Evolutionary conservation across 1,140 invertebrate genomes (phyloP).

Genomic region (Musca domestica): DNA sequence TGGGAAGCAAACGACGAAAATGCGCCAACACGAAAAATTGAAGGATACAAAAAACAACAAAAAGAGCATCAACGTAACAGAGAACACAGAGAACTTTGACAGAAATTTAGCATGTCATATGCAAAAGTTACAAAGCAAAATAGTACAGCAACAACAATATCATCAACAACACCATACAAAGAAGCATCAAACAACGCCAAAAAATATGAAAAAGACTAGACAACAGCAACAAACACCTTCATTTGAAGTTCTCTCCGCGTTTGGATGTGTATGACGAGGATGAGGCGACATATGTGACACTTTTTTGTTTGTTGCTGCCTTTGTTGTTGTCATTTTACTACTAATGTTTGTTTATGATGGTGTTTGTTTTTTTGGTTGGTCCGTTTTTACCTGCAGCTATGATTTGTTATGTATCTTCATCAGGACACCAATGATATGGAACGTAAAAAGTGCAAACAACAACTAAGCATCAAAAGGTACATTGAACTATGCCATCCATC

Average conservation of each 20-base stretch:
- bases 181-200: too few relatives aligned
- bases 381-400: constrained; percentile 6
- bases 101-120: constrained; percentile 20
- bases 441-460: too few relatives aligned
- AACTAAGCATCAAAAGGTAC: constrained; percentile 3
- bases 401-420: constrained; percentile 13
- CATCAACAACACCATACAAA: too few relatives aligned
- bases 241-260: background rate
- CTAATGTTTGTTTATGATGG: background rate
- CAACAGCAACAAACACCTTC: constrained; percentile 6
- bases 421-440: too few relatives aligned
- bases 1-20: too few relatives aligned
- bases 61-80: background rate
- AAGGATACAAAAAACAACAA: background rate
- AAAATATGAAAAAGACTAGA: too few relatives aligned
- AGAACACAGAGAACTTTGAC: constrained; percentile 8
- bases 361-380: background rate
- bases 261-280: background rate
- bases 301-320: background rate
- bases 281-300: constrained; percentile 14
- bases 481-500: background rate
- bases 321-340: background rate
- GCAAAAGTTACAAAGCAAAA: constrained; percentile 15
- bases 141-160: too few relatives aligned
- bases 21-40: too few relatives aligned